Conservation (phyloP, 2,888 invertebrate species). For the Coremacera marginata region DNA sequence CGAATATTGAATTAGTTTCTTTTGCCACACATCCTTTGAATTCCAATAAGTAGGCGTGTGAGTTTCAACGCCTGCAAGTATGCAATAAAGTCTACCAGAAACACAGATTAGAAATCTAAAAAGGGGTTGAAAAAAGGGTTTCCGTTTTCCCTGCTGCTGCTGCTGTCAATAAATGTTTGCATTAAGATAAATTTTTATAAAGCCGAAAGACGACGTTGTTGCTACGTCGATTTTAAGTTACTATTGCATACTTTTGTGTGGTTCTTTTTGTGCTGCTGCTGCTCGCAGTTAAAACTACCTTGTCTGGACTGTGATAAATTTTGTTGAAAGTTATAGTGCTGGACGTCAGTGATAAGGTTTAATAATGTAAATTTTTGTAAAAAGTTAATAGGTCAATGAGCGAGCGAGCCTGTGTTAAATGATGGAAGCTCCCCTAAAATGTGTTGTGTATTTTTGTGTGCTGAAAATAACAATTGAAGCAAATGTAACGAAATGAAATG, state of each 20-base stretch:
- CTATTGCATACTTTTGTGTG: conserved; percentile 39
- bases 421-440: background rate
- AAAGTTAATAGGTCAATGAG: background rate
- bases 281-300: background rate
- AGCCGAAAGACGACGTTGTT: background rate
- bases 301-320: background rate
- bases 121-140: conserved; percentile 24
- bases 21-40: background rate
- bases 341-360: background rate
- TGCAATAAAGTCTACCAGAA: conserved; percentile 36
- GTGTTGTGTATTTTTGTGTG: conserved; percentile 26
- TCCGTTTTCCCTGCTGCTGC: background rate
- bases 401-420: background rate
- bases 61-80: conserved; percentile 54
- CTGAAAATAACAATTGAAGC: background rate
- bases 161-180: conserved; percentile 14
- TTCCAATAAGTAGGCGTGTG: conserved; percentile 57
- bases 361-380: background rate
- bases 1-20: conserved; percentile 60
- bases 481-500: background rate
- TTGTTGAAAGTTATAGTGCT: background rate
- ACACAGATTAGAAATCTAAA: background rate
- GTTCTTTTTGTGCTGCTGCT: no score
- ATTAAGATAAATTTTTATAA: conserved; percentile 25
- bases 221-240: conserved; percentile 13